phyloP scores from a whole-genome alignment of 2,888 invertebrate genomes.

The Megaustenia siamemsis region DNA sequence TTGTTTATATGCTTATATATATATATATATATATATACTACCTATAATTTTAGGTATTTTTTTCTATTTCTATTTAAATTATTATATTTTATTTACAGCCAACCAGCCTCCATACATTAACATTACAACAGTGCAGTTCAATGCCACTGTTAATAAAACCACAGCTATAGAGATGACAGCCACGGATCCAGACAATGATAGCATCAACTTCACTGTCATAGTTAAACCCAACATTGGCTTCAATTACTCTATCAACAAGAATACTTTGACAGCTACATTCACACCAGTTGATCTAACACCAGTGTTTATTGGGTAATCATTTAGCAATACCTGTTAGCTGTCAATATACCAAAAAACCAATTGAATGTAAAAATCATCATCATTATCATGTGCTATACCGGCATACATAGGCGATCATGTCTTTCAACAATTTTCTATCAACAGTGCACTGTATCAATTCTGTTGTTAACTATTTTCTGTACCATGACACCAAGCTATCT shows the following conservation, averaged over 20 bases:
- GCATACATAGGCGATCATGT: too few species aligned
- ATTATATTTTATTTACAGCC: slow-evolving; percentile 23
- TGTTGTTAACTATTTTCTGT: too few species aligned
- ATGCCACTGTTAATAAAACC: slow-evolving; percentile 18
- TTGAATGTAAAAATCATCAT: too few species aligned
- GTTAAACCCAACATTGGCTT: not conserved
- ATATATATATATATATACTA: too few species aligned
- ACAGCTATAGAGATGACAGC: not conserved
- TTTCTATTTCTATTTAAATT: not conserved
- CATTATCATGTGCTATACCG: too few species aligned
- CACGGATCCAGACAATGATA: slow-evolving; percentile 46
- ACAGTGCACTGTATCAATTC: too few species aligned
- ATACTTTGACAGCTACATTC: not conserved
- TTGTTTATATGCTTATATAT: too few species aligned
- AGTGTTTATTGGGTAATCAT: slow-evolving; percentile 13
- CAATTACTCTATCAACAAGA: not conserved
- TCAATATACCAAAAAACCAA: too few species aligned
- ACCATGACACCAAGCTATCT: too few species aligned
- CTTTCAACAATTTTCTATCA: too few species aligned
- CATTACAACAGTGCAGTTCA: slow-evolving; percentile 1
- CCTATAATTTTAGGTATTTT: not conserved
- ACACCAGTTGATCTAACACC: not conserved
- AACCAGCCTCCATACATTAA: slow-evolving; percentile 51
- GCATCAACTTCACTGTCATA: not conserved
- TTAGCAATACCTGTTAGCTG: too few species aligned